Percentiles rank a stretch among this genome's conserved stretches.
These are phyloP conservation scores for Trissonchulus sp. DNA, from an alignment of 2,888 invertebrate genomes.

Conservation along the genomic window DNA sequence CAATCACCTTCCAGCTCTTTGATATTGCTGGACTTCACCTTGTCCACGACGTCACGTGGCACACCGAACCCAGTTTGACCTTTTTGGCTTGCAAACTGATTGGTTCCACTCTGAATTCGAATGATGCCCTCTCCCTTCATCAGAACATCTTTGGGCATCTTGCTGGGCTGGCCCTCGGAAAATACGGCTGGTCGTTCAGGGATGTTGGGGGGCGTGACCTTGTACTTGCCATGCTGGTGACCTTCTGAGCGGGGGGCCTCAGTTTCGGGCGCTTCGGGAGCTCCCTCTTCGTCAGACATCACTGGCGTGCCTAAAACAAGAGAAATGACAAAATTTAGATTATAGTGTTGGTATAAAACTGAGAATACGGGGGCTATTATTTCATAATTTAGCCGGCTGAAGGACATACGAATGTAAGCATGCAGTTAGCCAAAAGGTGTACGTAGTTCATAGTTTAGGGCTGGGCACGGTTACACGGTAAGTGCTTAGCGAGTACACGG, in stretches of 20 bases:
- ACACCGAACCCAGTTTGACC: slow-evolving; percentile 49
- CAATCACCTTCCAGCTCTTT: slow-evolving; percentile 48
- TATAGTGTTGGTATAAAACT: too few species aligned
- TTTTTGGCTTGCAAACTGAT: slow-evolving; percentile 51
- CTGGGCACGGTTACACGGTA: too few species aligned
- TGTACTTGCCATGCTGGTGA: background rate
- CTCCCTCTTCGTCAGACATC: background rate
- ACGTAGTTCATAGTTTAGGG: too few species aligned
- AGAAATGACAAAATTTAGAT: background rate
- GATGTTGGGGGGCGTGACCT: background rate
- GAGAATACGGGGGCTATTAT: too few species aligned
- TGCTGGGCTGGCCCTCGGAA: background rate
- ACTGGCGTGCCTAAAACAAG: background rate
- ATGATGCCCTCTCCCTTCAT: slow-evolving; percentile 21
- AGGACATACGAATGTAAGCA: too few species aligned
- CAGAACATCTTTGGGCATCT: slow-evolving; percentile 20
- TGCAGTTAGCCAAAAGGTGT: too few species aligned
- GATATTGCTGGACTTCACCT: slow-evolving; percentile 47
- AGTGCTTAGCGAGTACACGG: too few species aligned
- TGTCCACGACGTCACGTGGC: slow-evolving; percentile 51
- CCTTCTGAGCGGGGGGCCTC: background rate
- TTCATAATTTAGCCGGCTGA: too few species aligned
- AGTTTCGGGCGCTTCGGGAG: background rate
- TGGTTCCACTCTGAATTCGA: slow-evolving; percentile 50
- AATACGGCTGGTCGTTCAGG: background rate